Evolutionary conservation across 2,888 invertebrate genomes (phyloP), one percentile per base, ranked within the genome.

Genomic region (Drosophila mimica): DNA sequence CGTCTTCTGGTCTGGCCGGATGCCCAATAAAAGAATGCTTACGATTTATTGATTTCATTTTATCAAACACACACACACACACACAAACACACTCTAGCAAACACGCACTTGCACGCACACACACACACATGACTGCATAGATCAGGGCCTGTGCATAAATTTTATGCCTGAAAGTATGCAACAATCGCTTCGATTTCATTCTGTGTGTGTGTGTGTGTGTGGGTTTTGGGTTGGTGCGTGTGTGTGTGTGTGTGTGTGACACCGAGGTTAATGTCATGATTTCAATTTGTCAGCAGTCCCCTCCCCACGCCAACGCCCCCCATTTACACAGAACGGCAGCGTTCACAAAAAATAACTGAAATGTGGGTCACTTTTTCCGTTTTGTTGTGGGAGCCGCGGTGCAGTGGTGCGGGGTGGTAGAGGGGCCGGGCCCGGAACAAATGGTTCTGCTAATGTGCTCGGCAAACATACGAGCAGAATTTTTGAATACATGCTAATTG

Each of bases 41-140:
- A 80, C 80, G 74, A 76, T 90, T 90, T 90, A 86, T 86, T 83
- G 85, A 86, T 86, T 86, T 86, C 79, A 82, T 90, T 85, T 85
- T 85, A 88, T 72, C 40, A 60, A 49, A 62, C 59, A 66, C 38
- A 51, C 63, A 43, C 53, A 52, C 68, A 1, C 58, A 43, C 66
- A 54, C 58, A 49, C 68, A 59, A 52, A 61, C 66, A 40, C 38
- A n/a, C 33, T 1, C 25, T 25, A 25, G 3, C 2, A 25, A 25
- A 33, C 20, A 54, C 51, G 36, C 13, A 51, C 25, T 25, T 25
- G 1, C 60, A 59, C 36, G 13, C 34, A n/a, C 63, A 40, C 54
- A 49, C 48, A 70, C 38, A 76, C 58, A 56, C 49, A 59, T 54
- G 28, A 13, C 20, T 62, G 33, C 25, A 53, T 48, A 66, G 81